These are phyloP conservation scores for Ennomos fuscantarius DNA, from an alignment of 2,888 invertebrate genomes.

Conservation along the genomic window DNA sequence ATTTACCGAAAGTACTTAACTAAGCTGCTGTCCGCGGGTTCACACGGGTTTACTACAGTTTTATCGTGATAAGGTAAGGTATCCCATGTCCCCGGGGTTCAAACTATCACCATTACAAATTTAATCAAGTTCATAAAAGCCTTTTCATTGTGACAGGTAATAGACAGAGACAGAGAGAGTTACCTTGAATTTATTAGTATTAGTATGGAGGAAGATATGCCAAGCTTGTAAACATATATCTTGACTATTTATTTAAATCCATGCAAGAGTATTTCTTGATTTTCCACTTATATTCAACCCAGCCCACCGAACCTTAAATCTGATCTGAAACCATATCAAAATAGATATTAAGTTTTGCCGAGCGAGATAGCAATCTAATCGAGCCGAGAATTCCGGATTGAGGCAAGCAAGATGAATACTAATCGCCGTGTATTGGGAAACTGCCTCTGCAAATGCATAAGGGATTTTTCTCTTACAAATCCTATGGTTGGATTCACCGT, in stretches of 20 bases:
- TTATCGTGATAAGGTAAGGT: too few relatives aligned
- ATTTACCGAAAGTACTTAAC: too few relatives aligned
- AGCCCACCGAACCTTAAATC: slow-evolving; percentile 30
- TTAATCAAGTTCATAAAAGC: too few relatives aligned
- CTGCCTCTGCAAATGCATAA: slow-evolving; percentile 30
- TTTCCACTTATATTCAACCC: slow-evolving; percentile 19
- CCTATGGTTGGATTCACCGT: slow-evolving; percentile 14
- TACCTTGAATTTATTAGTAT: too few relatives aligned
- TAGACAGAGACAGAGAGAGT: too few relatives aligned
- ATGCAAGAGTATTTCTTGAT: slow-evolving; percentile 17
- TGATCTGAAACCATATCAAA: slow-evolving; percentile 34
- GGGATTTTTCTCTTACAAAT: slow-evolving; percentile 26
- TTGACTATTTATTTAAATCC: background rate
- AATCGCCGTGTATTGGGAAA: slow-evolving; percentile 35
- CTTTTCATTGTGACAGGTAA: too few relatives aligned
- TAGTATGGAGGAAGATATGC: too few relatives aligned
- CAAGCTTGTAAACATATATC: too few relatives aligned
- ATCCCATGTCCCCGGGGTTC: too few relatives aligned
- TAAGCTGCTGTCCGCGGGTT: too few relatives aligned
- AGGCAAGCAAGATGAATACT: slow-evolving; percentile 38
- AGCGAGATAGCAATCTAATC: slow-evolving; percentile 35
- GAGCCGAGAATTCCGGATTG: slow-evolving; percentile 33
- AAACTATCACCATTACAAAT: too few relatives aligned
- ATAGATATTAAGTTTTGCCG: slow-evolving; percentile 39
- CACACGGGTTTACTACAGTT: too few relatives aligned